Conservation (phyloP, 2,113 vertebrate genomes). For the Alethe castanea region DNA sequence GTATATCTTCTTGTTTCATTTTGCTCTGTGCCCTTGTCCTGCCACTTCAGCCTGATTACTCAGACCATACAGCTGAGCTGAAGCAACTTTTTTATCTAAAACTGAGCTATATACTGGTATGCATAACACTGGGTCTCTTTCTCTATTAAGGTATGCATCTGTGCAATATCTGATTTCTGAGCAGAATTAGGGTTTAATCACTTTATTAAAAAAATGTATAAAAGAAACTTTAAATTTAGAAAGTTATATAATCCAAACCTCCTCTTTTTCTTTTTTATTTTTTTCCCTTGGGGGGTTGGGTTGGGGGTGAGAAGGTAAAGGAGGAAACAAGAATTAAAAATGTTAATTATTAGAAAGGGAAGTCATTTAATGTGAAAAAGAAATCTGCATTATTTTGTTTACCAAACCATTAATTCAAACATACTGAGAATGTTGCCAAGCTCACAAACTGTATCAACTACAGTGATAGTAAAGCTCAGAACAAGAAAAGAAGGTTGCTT, state of each 20-base stretch:
- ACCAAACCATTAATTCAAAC: neutral
- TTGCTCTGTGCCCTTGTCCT: slow-evolving; percentile 29
- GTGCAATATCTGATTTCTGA: neutral
- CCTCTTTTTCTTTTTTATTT: neutral
- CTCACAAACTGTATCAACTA: slow-evolving; percentile 22
- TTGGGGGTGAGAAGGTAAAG: neutral
- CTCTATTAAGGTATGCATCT: neutral
- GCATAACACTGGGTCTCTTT: neutral
- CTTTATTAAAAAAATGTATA: neutral
- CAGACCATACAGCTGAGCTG: neutral
- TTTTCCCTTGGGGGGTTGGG: too few species aligned
- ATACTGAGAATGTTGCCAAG: neutral
- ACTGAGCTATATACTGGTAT: neutral
- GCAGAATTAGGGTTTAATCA: neutral
- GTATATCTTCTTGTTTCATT: slow-evolving; percentile 55
- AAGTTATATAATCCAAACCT: neutral
- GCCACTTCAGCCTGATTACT: slow-evolving; percentile 20
- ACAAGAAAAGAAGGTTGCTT: slow-evolving; percentile 65
- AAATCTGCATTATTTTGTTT: neutral
- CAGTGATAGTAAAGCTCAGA: slow-evolving; percentile 55
- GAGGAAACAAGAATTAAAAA: neutral
- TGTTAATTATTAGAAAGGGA: neutral
- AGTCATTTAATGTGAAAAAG: neutral
- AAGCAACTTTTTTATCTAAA: slow-evolving; percentile 31
- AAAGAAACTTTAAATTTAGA: neutral